phyloP scores from a whole-genome alignment of 2,113 vertebrate species.

The Colossoma macropomum region DNA sequence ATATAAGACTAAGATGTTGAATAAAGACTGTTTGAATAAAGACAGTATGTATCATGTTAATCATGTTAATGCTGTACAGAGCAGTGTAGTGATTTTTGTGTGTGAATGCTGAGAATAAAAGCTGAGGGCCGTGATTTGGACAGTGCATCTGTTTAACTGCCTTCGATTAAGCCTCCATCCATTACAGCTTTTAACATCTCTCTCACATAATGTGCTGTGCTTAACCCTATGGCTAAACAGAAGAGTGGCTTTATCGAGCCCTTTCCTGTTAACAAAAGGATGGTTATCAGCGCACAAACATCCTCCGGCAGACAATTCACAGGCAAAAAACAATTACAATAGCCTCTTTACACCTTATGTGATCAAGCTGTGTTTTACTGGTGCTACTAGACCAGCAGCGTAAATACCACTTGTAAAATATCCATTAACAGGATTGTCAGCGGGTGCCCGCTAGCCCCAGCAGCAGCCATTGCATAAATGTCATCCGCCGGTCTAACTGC shows the following conservation, averaged over 20 bases:
- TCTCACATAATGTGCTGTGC: conserved; percentile 16
- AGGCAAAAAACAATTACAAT: conserved; percentile 54
- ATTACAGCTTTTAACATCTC: conserved; percentile 38
- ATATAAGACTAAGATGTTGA: neutral
- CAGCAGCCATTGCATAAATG: conserved; percentile 67
- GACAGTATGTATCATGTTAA: conserved; percentile 1
- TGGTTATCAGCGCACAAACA: conserved; percentile 47
- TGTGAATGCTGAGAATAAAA: conserved; percentile 1
- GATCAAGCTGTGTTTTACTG: conserved; percentile 68
- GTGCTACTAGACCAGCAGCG: conserved; percentile 66
- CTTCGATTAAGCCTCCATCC: conserved; percentile 31
- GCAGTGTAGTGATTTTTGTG: conserved; percentile 3
- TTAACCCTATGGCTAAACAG: conserved; percentile 33
- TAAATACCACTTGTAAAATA: conserved; percentile 73
- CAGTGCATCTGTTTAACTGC: conserved; percentile 28
- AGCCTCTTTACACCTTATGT: conserved; percentile 54
- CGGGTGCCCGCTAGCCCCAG: conserved; percentile 48
- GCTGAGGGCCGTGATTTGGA: conserved; percentile 35
- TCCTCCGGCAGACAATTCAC: conserved; percentile 45
- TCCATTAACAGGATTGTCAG: conserved; percentile 69
- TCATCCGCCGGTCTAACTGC: conserved; percentile 63
- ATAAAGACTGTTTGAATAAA: too few relatives aligned
- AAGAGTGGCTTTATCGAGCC: conserved; percentile 35
- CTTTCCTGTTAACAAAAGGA: conserved; percentile 46
- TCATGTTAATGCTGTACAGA: neutral